Conservation (phyloP, 1,140 invertebrate genomes). For the Caenorhabditis briggsae region DNA sequence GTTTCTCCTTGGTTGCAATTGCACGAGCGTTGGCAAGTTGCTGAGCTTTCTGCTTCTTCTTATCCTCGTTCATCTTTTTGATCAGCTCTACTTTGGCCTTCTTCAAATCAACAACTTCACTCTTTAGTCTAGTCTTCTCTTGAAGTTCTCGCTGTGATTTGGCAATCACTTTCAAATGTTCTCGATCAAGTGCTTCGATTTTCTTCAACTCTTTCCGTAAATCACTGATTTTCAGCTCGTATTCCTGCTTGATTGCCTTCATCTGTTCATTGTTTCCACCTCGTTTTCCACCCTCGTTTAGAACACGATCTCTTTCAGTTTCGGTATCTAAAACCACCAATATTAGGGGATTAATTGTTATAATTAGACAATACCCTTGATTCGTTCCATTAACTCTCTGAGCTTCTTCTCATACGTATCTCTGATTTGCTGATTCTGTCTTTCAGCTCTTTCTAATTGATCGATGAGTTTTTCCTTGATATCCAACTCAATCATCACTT, state of each 20-base stretch:
- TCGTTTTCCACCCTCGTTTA: slow-evolving; percentile 58
- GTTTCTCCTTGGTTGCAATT: slow-evolving; percentile 86
- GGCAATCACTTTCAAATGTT: slow-evolving; percentile 81
- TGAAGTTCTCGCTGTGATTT: slow-evolving; percentile 68
- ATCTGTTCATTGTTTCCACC: slow-evolving; percentile 53
- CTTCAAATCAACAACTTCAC: slow-evolving; percentile 53
- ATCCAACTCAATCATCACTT: slow-evolving; percentile 70
- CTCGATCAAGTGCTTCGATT: slow-evolving; percentile 88
- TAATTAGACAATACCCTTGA: slow-evolving; percentile 79
- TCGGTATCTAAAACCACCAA: slow-evolving; percentile 82
- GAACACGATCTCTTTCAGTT: slow-evolving; percentile 89
- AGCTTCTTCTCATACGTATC: slow-evolving; percentile 95
- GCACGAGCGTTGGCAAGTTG: slow-evolving; percentile 83
- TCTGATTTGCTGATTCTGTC: slow-evolving; percentile 86
- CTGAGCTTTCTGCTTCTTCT: slow-evolving; percentile 84
- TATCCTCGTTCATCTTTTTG: slow-evolving; percentile 93
- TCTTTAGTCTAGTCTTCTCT: slow-evolving; percentile 62
- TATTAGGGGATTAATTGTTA: background rate
- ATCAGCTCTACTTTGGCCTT: slow-evolving; percentile 81
- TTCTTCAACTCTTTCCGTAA: slow-evolving; percentile 90
- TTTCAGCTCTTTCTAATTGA: slow-evolving; percentile 90
- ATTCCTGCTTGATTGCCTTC: slow-evolving; percentile 86
- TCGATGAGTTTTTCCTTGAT: slow-evolving; percentile 84
- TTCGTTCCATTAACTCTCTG: slow-evolving; percentile 83
- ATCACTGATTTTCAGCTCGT: slow-evolving; percentile 86